Conservation (phyloP, 2,888 invertebrate genomes). For the Coenonympha glycerion region DNA sequence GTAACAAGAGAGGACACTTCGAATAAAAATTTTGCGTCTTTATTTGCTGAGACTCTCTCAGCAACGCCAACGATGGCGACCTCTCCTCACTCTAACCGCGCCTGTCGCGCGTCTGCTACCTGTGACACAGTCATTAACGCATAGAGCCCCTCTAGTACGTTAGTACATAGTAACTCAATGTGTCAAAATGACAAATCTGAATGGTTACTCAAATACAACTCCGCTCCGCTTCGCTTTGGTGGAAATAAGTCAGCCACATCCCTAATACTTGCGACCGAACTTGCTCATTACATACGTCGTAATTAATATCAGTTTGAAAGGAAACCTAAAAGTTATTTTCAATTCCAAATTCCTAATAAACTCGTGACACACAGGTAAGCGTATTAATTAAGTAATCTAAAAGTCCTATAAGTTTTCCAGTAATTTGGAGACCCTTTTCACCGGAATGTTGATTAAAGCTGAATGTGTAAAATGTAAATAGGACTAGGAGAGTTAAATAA, state of each 20-base stretch:
- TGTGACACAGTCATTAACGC: too few species aligned
- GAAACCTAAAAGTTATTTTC: slow-evolving; percentile 63
- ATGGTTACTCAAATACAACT: too few species aligned
- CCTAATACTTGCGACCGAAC: slow-evolving; percentile 35
- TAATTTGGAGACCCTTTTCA: slow-evolving; percentile 38
- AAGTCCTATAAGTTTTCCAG: slow-evolving; percentile 45
- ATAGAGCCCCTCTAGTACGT: too few species aligned
- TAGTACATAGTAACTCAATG: too few species aligned
- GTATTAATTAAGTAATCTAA: slow-evolving; percentile 37
- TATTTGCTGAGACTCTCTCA: too few species aligned
- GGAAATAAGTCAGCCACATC: neutral
- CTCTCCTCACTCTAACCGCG: too few species aligned
- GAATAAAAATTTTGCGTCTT: too few species aligned
- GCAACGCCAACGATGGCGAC: too few species aligned
- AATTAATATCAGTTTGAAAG: slow-evolving; percentile 68
- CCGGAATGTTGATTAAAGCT: slow-evolving; percentile 52
- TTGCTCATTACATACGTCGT: slow-evolving; percentile 47
- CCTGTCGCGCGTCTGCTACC: too few species aligned
- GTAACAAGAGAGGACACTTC: too few species aligned
- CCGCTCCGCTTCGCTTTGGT: too few species aligned
- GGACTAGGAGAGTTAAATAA: slow-evolving; percentile 10
- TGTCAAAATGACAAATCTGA: too few species aligned
- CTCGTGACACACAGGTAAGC: slow-evolving; percentile 38
- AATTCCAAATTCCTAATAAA: slow-evolving; percentile 54
- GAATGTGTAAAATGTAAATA: slow-evolving; percentile 13